Evolutionary conservation across 2,888 invertebrate species (phyloP), one percentile per base, ranked within the genome.

Genomic region (Tachina grossa): DNA sequence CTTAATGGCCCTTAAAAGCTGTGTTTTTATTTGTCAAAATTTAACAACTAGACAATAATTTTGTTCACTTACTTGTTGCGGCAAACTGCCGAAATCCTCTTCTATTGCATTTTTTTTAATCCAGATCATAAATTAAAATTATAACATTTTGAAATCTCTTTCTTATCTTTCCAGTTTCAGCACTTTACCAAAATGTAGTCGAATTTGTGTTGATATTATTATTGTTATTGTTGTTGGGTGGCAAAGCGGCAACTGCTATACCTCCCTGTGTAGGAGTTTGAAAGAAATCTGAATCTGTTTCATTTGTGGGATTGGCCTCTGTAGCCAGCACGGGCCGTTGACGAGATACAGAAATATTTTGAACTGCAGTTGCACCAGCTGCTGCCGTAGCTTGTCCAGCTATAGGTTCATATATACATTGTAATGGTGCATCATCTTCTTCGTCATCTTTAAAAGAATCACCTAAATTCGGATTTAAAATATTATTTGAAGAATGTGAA

Each of bases 391-490:
- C 83, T 57, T 57, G 72, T 31, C 41, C 19, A 22, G 89, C 87
- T 81, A 90, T 89, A 10, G 92, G 92, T 89, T 92, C 92, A 82
- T 92, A 92, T 82, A 92, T 92, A 55, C 90, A 90, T 72, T 89
- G 92, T 86, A 90, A 89, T 63, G 90, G 91, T 84, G 89, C 74
- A 69, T 88, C 83, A 55, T 88, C 87, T 22, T 90, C 88, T 74
- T 90, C 90, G 79, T 90, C 91, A 79, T 91, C 92, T 86, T 91
- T 91, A 83, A 93, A 92, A 59, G 93, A 93, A 81, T 93, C 93
- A 88, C 93, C 91, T 89, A 93, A 91, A 91, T 93, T 92, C 89
- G 92, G 90, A 90, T 93, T 93, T 66, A 93, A 89, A 86, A 93
- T 91, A 88, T 93, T 93, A 88, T 93, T 93, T 66, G 93, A 92